Conservation (phyloP, 2,797 vertebrate species). For the Anniella stebbinsi region DNA sequence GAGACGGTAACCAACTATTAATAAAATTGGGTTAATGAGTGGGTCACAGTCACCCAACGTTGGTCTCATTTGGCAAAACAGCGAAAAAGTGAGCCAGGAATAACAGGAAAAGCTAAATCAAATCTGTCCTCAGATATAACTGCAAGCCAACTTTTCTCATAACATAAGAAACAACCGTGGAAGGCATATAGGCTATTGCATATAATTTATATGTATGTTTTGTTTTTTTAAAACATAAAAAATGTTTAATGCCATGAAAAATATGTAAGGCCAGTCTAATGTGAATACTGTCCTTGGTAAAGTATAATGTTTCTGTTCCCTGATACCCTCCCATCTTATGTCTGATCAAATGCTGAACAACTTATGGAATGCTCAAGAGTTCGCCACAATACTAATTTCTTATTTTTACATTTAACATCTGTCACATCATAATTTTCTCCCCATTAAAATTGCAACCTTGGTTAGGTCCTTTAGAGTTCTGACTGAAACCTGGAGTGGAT, state of each 20-base stretch:
- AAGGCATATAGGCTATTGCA: background rate
- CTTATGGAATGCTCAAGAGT: too few species aligned
- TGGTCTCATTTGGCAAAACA: background rate
- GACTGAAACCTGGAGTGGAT: too few species aligned
- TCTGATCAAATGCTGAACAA: background rate
- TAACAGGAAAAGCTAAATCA: background rate
- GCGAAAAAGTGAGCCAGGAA: background rate
- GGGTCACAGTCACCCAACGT: background rate
- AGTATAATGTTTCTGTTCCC: background rate
- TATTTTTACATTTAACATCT: background rate
- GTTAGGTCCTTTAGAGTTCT: too few species aligned
- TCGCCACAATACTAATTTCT: background rate
- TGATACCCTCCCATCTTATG: background rate
- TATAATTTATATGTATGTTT: background rate
- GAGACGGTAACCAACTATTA: background rate
- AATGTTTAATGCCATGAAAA: background rate
- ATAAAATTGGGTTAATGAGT: background rate
- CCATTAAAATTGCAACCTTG: background rate
- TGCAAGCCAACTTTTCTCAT: background rate
- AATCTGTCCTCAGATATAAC: background rate
- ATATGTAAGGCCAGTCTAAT: background rate
- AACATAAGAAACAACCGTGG: background rate
- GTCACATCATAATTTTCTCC: background rate
- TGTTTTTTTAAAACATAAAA: too few species aligned
- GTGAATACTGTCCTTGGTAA: background rate